phyloP scores from a whole-genome alignment of 2,113 vertebrate genomes.

The Apodemus sylvaticus region DNA sequence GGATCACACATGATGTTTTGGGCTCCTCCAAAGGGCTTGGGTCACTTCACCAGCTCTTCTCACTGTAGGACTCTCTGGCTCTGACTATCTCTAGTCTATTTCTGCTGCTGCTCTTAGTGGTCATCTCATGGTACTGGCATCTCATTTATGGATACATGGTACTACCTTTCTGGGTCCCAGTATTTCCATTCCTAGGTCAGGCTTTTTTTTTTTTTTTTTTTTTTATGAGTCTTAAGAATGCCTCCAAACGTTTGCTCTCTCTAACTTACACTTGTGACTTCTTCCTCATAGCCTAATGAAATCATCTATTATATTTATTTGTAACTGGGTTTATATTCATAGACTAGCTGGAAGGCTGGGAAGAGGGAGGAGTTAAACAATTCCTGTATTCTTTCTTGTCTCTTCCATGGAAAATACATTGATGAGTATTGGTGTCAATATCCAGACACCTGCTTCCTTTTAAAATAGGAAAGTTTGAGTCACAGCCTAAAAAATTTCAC shows the following conservation, averaged over 20 bases:
- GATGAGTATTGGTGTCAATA: not conserved
- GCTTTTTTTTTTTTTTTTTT: not conserved
- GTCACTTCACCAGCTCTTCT: no score
- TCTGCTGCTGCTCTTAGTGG: no score
- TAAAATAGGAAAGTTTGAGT: conserved; percentile 12
- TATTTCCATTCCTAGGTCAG: not conserved
- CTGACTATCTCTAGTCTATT: no score
- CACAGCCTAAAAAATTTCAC: conserved; percentile 4
- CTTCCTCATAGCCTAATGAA: not conserved
- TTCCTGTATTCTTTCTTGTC: not conserved
- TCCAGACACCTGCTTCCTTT: not conserved
- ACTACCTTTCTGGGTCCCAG: not conserved
- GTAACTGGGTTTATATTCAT: not conserved
- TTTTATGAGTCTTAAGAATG: not conserved
- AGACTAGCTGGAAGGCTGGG: not conserved
- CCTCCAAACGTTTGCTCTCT: conserved; percentile 3
- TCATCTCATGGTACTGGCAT: no score
- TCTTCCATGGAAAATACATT: not conserved
- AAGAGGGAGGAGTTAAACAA: not conserved
- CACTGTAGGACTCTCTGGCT: no score
- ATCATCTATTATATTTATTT: not conserved
- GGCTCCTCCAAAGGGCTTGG: no score
- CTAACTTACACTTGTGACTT: not conserved
- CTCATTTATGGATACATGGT: not conserved
- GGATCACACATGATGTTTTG: no score